Base-by-base conservation (phyloP, 92 coral and sea anemone species). In the Palythoa grandis region DNA sequence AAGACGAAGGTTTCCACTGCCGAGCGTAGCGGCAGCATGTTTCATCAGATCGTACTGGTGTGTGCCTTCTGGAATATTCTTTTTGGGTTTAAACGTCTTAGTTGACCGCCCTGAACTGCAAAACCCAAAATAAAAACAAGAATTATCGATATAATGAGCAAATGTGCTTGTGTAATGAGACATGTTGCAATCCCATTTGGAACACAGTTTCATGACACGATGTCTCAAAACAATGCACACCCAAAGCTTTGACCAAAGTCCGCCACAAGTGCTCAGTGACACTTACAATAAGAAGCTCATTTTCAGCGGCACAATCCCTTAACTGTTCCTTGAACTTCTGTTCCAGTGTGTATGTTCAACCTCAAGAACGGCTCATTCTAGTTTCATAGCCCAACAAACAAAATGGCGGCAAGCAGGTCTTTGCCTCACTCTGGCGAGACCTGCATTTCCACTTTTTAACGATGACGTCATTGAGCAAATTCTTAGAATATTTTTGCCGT, bases 271-370 rank as follows among this genome's bases (percentile, higher is more conserved):
- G 53, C 29, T 20, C n/a, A 48, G 20, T 4, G 8, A 76, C 67
- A 96, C 98, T 96, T 89, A 96, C 98, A 96, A 96, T 78, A 96
- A 95, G 96, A 96, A 96, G 98, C 98, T 96, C 98, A 96, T 96
- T 66, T 91, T 91, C 86, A 71, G 86, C 82, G 48, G 48, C 23
- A 87, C 85, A 78, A 88, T 73, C 93, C 74, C 83, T 65, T 19
- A 35, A 86, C 76, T 23, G 39, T 38, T 60, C 77, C 79, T 74
- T 54, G 87, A 23, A 53, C 40, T 79, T 69, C 39, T 75, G 53
- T 25, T 74, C 75, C 88, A 86, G 38, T 67, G 74, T 39, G 63
- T 66, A 65, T 63, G 38, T 24, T 65, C n/a, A 20, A 22, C 13
- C 58, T 80, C 38, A 80, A 80, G 58, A 67, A 66, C 29, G 53